Evolutionary conservation across 1,140 invertebrate species (phyloP).

Genomic region (Drosophila micromelanica): DNA sequence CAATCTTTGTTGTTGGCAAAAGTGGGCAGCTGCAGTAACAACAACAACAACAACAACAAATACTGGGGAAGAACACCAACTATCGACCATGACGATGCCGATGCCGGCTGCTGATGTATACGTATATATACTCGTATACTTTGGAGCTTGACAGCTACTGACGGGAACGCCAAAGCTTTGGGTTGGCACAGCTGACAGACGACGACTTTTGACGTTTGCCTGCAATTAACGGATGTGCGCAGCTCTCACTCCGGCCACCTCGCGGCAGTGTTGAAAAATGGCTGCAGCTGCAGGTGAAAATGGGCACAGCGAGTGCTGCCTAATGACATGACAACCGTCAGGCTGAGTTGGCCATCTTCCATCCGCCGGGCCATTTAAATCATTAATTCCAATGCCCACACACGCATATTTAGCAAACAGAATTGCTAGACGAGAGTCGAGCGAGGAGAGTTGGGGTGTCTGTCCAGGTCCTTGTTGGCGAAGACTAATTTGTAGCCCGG

Average conservation of each 20-base stretch:
- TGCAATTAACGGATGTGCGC: constrained; percentile 70
- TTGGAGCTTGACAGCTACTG: constrained; percentile 73
- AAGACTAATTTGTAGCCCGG: constrained; percentile 68
- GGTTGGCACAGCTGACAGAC: constrained; percentile 55
- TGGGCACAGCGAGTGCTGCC: constrained; percentile 74
- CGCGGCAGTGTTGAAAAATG: constrained; percentile 72
- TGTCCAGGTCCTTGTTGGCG: constrained; percentile 47
- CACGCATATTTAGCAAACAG: constrained; percentile 39
- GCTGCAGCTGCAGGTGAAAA: constrained; percentile 76
- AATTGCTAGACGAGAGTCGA: neutral
- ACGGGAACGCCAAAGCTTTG: constrained; percentile 48
- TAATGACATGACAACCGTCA: constrained; percentile 71
- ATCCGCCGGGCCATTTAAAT: constrained; percentile 61
- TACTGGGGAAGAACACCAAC: constrained; percentile 40
- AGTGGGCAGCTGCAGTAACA: constrained; percentile 56
- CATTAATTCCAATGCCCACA: constrained; percentile 73
- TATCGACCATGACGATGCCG: constrained; percentile 71
- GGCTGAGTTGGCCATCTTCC: constrained; percentile 13
- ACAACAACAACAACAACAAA: constrained; percentile 14
- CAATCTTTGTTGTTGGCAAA: constrained; percentile 75
- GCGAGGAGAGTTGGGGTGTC: neutral
- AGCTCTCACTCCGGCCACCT: neutral
- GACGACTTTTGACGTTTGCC: constrained; percentile 80
- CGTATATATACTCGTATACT: constrained; percentile 39
- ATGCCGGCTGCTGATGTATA: constrained; percentile 52